Evolutionary conservation across 2,797 vertebrate species (phyloP), one percentile per base, ranked within the genome.

Genomic region (Gila robusta): DNA sequence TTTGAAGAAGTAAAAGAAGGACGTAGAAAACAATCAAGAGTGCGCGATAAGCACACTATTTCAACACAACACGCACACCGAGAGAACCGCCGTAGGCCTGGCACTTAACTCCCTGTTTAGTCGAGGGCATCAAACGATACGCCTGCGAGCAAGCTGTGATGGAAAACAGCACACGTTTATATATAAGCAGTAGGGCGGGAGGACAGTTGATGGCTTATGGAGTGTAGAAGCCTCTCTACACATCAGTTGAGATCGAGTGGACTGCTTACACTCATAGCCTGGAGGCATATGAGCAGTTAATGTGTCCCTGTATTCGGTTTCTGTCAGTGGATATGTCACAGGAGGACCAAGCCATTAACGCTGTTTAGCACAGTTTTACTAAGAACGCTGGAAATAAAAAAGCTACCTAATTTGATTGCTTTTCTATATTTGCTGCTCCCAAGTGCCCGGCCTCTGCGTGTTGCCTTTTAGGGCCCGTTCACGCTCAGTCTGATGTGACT

Each of bases 81-180:
- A 79, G 64, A 64, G 77, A 72, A 52, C 9, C 6, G 37, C 83
- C 19, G 52, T 37, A 71, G 92, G 92, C 88, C 89, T 91, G 91
- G 88, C 92, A 92, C 92, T 93, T 94, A 93, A 93, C 92, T 91
- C 92, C 87, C 83, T 16, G 89, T 91, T 92, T 90, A 92, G 70
- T 92, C 91, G 87, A 91, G 91, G 92, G 91, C 85, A 88, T 90
- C 91, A 92, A 93, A 94, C 91, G 91, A 91, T 92, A 94, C 91
- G 93, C 91, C 92, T 93, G 93, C 90, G 93, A 95, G 94, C 92
- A 91, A 93, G 93, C 93, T 92, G 91, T 52, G 69, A 71, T 73
- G 19, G 73, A 78, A 83, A 83, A 73, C 91, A 87, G 87, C 52
- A 69, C 44, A 81, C 37, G 79, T 78, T 79, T 77, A 79, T 32